These are phyloP conservation scores for Thalassophryne amazonica DNA, from an alignment of 2,797 vertebrate species.

Conservation along the genomic window DNA sequence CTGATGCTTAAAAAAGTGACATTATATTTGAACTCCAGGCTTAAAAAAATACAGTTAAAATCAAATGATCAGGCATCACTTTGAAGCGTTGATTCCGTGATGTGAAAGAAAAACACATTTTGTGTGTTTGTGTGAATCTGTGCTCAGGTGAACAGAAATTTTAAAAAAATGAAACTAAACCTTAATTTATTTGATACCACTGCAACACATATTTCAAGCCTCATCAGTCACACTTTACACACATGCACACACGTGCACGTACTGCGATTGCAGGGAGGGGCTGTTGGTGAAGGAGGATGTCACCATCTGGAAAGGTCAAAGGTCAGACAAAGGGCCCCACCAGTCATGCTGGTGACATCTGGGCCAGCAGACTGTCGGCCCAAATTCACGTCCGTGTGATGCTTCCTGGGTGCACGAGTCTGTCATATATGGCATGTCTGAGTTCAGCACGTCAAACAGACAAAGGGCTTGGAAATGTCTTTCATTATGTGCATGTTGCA, in stretches of 20 bases:
- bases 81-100: not conserved
- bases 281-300: conserved; percentile 10
- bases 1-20: too few relatives aligned
- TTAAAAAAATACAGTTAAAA: too few relatives aligned
- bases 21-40: too few relatives aligned
- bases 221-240: conserved; percentile 1
- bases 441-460: too few relatives aligned
- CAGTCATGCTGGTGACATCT: conserved; percentile 57
- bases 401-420: too few relatives aligned
- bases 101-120: not conserved
- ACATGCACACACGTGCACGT: not conserved
- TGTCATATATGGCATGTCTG: too few relatives aligned
- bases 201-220: not conserved
- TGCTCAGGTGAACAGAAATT: not conserved
- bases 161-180: not conserved
- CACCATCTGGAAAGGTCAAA: conserved; percentile 67
- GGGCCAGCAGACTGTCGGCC: conserved; percentile 36
- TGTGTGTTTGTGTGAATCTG: not conserved
- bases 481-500: too few relatives aligned
- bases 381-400: conserved; percentile 12
- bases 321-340: conserved; percentile 47
- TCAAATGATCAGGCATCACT: not conserved
- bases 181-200: conserved; percentile 3
- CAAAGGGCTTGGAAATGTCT: too few relatives aligned
- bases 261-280: not conserved